Base-by-base conservation (phyloP, 2,797 vertebrate genomes). In the Stomatorhinus walkeri region DNA sequence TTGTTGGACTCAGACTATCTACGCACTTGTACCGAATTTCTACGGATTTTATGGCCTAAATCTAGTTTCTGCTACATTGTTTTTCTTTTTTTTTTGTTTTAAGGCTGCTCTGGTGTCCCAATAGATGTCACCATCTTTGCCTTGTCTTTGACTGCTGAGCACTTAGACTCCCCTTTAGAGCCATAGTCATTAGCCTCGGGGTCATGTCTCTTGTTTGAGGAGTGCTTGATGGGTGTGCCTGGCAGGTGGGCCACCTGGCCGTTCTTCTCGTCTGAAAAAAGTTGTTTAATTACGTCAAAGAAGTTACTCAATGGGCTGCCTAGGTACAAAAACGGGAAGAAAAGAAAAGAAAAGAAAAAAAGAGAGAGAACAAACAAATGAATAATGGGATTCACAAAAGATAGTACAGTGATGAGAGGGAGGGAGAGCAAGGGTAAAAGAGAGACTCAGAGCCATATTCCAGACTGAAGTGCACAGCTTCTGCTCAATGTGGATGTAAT, bases 201-300 rank as follows among this genome's bases (percentile, higher is more conserved):
- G 94, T 97, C 97, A 92, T 93, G 95, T 94, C 96, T 96, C 96
- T 95, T 97, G 96, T 96, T 93, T 91, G 95, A 96, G 95, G 96
- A 96, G 96, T 97, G 97, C 97, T 98, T 98, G 97, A 96, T 95
- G 95, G 97, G 96, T 92, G 96, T 95, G 95, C 96, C 97, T 90
- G 97, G 96, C 95, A 97, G 94, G 91, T 96, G 97, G 94, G 97
- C 96, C 93, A 96, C 96, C 96, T 98, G 97, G 97, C 97, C 93
- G 91, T 97, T 98, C 97, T 99, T 99, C 96, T 99, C 98, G 97
- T 99, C 98, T 98, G 98, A 98, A 99, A 99, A 99, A 97, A 99
- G 98, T 97, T 99, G 98, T 98, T 99, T 99, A 98, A 99, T 99
- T 98, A 99, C 98, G 97, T 99, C 98, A 98, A 99, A 99, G 98